phyloP scores from a whole-genome alignment of 2,797 vertebrate species.

The Lacerta agilis region DNA sequence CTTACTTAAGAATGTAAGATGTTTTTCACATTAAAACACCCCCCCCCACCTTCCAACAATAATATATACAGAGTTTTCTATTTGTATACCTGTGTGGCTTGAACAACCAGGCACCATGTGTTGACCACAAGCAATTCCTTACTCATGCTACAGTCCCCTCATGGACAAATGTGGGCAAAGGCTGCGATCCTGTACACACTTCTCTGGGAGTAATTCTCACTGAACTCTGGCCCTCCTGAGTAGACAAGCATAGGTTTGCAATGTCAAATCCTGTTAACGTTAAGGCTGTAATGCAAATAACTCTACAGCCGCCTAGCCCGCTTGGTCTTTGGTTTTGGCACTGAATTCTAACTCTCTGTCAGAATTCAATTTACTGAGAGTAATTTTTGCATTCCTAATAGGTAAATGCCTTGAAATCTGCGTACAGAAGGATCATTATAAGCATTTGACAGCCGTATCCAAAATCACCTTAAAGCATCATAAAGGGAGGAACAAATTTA shows the following conservation, averaged over 20 bases:
- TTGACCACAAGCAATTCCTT: not conserved
- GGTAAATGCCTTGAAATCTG: not conserved
- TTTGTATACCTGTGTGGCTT: constrained; percentile 14
- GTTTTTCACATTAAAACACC: constrained; percentile 58
- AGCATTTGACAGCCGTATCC: not conserved
- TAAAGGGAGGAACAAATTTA: not conserved
- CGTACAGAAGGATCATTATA: not conserved
- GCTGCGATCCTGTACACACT: not conserved
- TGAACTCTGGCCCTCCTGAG: no score
- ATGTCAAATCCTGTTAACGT: not conserved
- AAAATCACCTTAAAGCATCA: not conserved
- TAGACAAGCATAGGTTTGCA: not conserved
- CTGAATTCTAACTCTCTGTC: not conserved
- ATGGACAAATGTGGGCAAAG: not conserved
- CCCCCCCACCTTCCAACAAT: constrained; percentile 22
- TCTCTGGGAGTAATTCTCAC: not conserved
- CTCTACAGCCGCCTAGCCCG: no score
- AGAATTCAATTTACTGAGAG: not conserved
- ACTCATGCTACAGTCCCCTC: not conserved
- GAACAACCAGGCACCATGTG: constrained; percentile 25
- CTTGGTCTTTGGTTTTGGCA: not conserved
- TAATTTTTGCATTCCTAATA: not conserved
- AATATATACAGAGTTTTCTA: not conserved
- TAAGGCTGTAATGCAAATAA: not conserved
- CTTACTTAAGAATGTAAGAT: constrained; percentile 63